These are phyloP conservation scores for Tautogolabrus adspersus DNA, from an alignment of 2,113 vertebrate species.

Conservation along the genomic window DNA sequence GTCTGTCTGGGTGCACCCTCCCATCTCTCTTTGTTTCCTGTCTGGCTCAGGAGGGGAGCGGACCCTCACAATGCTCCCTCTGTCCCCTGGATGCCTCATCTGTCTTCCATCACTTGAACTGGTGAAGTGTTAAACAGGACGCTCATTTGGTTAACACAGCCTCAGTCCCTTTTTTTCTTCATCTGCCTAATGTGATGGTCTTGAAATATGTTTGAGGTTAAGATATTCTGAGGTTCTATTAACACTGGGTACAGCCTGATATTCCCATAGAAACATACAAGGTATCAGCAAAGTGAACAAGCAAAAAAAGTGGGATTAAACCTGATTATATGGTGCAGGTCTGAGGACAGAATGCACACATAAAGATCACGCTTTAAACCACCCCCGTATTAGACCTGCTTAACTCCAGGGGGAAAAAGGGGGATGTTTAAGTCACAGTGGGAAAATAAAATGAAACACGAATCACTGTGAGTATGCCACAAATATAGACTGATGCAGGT, in stretches of 20 bases:
- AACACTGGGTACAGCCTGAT: background rate
- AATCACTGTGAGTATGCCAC: background rate
- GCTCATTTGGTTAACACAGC: background rate
- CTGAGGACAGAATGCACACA: constrained; percentile 12
- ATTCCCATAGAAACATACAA: background rate
- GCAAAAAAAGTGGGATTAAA: constrained; percentile 17
- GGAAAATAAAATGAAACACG: background rate
- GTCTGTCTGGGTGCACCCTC: constrained; percentile 25
- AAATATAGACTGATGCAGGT: constrained; percentile 1
- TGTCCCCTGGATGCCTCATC: constrained; percentile 56
- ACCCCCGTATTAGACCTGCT: constrained; percentile 14
- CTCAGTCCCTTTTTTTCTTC: background rate
- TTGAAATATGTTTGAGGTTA: background rate
- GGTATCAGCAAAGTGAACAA: background rate
- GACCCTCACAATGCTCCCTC: constrained; percentile 72
- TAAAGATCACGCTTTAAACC: constrained; percentile 43
- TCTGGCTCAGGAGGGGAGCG: constrained; percentile 57
- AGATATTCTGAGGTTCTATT: background rate
- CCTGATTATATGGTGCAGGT: constrained; percentile 28
- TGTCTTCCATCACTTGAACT: constrained; percentile 50
- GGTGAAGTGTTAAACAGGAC: constrained; percentile 22
- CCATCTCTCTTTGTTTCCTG: constrained; percentile 66
- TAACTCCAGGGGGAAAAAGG: constrained; percentile 13
- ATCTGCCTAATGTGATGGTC: too few relatives aligned
- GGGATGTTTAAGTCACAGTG: constrained; percentile 33